Base-by-base conservation (phyloP, 2,888 invertebrate species). In the Trisateles emortualis region DNA sequence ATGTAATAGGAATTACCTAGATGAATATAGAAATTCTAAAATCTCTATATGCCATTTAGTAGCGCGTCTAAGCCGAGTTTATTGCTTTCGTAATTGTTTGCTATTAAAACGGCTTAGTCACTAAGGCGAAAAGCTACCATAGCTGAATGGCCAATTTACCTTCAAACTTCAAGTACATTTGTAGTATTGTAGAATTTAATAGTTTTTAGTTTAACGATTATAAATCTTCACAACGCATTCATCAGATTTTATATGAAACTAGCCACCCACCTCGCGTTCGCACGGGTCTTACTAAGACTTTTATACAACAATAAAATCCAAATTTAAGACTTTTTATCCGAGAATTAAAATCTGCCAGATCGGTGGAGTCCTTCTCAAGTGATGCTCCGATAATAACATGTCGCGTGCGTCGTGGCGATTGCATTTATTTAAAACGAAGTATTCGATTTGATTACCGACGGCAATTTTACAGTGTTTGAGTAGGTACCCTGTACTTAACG, bases 401-500 rank as follows among this genome's bases (percentile, higher is more conserved):
- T n/a, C n/a, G n/a, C n/a, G n/a, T n/a, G n/a, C n/a, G n/a, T n/a
- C n/a, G n/a, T n/a, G n/a, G 11, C 22, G 13, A 8, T 17, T 17
- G 26, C 10, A 11, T 26, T 26, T 17, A 30, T 42, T 17, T 17
- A 3, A 16, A 16, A n/a, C n/a, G n/a, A 8, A 26, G 5, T 19
- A 19, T 19, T 19, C 26, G 3, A 35, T 9, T 35, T 14, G 8
- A 35, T 35, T 16, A 14, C 11, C 13, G 8, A 14, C 14, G 3
- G 32, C 13, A 32, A 35, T 35, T 35, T 35, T 14, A 13, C 36
- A 36, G 17, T 42, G 26, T 24, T 26, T 16, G 9, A 26, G 17
- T 19, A 16, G 35, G 14, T 33, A 45, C 44, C 6, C 17, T 45
- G 13, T 32, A 40, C 39, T 40, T 39, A 60, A 30, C 45, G n/a